Base-by-base conservation (phyloP, 2,797 vertebrate genomes). In the Agapornis canus region DNA sequence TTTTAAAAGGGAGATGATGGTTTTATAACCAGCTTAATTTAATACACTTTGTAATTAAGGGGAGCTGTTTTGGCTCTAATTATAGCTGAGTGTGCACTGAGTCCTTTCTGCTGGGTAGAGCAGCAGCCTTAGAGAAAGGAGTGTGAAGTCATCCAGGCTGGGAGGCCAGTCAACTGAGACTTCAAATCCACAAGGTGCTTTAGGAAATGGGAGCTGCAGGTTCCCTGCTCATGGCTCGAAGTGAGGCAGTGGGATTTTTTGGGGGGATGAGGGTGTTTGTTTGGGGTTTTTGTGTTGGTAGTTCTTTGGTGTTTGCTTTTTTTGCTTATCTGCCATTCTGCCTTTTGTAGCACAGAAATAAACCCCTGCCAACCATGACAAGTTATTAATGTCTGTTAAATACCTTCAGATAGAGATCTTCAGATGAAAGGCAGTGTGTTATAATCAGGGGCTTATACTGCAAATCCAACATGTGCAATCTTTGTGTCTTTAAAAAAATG, bases 401-500 rank as follows among this genome's bases (percentile, higher is more conserved):
- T 83, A 79, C 56, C 25, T 92, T 81, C 72, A 40, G 72, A 78
- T 5, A 86, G 42, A 72, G 59, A 75, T 81, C 76, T 81, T 90
- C 69, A 84, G 77, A 75, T 83, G 54, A 78, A 81, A 86, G 66
- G 16, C 57, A 48, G 57, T 15, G 29, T 8, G 7, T 72, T 90
- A 72, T 69, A 82, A 47, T 59, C 63, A n/a, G 45, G 82, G 87
- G 54, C 84, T 95, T 95, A 78, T 92, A 8, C 80, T 78, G 69
- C 79, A 94, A 91, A 92, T 91, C 91, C 91, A 87, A 51, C 76
- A n/a, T 32, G 64, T 89, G 59, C 86, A 85, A 43, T 90, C 92
- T 77, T 93, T 82, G 60, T 70, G 75, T 83, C 84, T 92, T 93
- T 78, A 69, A 93, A 92, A 88, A 69, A 91, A 20, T 11, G 90